Base-by-base conservation (phyloP, 2,113 vertebrate species). In the Phrynosoma blainvillii region DNA sequence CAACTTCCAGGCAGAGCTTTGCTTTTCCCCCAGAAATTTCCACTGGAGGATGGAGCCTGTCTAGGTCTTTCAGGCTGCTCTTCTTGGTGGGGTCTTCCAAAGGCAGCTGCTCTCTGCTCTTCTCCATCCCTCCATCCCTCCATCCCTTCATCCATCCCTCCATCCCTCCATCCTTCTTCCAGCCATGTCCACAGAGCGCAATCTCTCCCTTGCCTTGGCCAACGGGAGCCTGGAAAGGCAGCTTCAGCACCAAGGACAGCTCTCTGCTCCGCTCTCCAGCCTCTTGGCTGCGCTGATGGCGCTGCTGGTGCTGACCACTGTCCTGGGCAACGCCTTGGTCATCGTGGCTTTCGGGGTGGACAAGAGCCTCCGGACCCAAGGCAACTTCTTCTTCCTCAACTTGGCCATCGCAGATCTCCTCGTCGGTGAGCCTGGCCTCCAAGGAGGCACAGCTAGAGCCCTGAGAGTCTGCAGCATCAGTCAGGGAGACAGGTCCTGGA, bases 301-400 rank as follows among this genome's bases (percentile, higher is more conserved):
- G 23, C 94, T 97, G 65, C 93, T 97, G 88, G 96, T 95, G 71
- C 93, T 97, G 79, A 92, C 91, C 91, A 97, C 96, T 0, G 96
- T 97, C 36, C 47, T 97, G 82, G 97, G 96, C 76, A 97, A 96
- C 77, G 96, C 96, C 7, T 84, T 97, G 74, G 96, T 97, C 79
- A 95, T 97, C 62, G 88, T 97, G 84, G 96, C 96, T 4, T 97
- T 97, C 90, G 91, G 89, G 16, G 96, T 95, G 77, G 96, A 97
- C 85, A 94, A 95, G 40, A 97, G 96, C 91, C 95, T 97, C 81
- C 93, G 94, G 79, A 97, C 95, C 12, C 96, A 96, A 62, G 94
- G 97, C 32, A 96, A 96, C 91, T 96, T 96, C 92, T 97, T 97
- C 93, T 97, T 97, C 93, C 94, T 97, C n/a, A 97, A 96, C 93